phyloP scores from a whole-genome alignment of 2,888 invertebrate species.

The Synergus laeviventris region DNA sequence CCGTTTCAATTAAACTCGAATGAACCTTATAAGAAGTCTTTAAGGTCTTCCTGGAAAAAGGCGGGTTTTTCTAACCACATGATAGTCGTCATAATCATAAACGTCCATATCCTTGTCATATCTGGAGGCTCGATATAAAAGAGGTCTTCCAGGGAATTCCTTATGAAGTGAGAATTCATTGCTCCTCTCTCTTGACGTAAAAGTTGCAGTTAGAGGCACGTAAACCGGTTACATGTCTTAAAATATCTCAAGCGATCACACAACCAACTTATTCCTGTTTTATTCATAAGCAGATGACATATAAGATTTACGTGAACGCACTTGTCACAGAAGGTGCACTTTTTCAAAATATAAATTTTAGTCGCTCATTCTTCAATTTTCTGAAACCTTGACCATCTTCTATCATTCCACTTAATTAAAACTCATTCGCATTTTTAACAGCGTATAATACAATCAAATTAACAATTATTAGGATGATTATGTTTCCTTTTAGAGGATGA shows the following conservation, averaged over 20 bases:
- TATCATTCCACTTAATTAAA: neutral
- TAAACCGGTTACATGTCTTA: constrained; percentile 57
- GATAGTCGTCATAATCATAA: constrained; percentile 5
- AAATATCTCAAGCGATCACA: constrained; percentile 48
- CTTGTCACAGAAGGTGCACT: constrained; percentile 9
- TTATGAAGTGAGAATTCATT: constrained; percentile 28
- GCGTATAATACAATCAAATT: neutral
- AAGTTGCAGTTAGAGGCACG: constrained; percentile 30
- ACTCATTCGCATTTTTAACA: neutral
- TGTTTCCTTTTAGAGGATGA: neutral
- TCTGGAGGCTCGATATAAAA: constrained; percentile 8
- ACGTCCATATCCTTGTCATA: constrained; percentile 7
- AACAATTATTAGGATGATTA: neutral
- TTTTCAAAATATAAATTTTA: neutral
- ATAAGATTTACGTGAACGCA: neutral
- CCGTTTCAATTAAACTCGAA: constrained; percentile 3
- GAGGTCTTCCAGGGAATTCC: neutral
- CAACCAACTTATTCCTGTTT: constrained; percentile 1
- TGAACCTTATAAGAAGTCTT: neutral
- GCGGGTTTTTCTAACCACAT: constrained; percentile 2
- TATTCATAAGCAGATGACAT: constrained; percentile 11
- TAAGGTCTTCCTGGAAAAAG: neutral
- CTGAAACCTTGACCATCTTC: neutral
- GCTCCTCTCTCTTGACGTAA: constrained; percentile 31
- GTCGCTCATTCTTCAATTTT: neutral